phyloP scores from a whole-genome alignment of 2,113 vertebrate species.

The Cynoglossus semilaevis region DNA sequence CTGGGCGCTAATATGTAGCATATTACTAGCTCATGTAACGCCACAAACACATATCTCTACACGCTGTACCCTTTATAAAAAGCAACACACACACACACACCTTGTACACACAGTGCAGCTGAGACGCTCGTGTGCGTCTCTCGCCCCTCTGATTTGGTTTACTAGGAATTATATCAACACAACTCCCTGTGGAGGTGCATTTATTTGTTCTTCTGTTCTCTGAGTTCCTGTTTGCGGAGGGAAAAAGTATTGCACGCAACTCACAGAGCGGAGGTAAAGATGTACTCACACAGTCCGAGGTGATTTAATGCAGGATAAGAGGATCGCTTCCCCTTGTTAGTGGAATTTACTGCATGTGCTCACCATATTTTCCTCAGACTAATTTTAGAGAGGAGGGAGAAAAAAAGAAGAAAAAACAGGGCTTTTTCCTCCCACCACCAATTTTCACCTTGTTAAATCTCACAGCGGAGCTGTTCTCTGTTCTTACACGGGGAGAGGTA shows the following conservation, averaged over 20 bases:
- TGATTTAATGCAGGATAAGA: slow-evolving; percentile 55
- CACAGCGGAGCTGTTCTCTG: slow-evolving; percentile 7
- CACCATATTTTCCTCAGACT: slow-evolving; percentile 45
- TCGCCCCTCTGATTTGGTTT: slow-evolving; percentile 1
- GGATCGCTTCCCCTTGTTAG: slow-evolving; percentile 53
- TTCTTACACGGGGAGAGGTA: slow-evolving; percentile 35
- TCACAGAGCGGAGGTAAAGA: slow-evolving; percentile 6
- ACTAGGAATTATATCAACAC: slow-evolving; percentile 2
- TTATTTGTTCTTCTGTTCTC: slow-evolving; percentile 44
- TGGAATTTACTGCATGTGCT: slow-evolving; percentile 46
- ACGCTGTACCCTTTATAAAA: too few species aligned
- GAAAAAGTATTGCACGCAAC: slow-evolving; percentile 17
- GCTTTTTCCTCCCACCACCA: slow-evolving; percentile 18
- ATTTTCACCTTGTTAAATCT: slow-evolving; percentile 55
- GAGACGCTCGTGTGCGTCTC: slow-evolving; percentile 1
- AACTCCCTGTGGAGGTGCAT: slow-evolving; percentile 37
- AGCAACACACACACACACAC: slow-evolving; percentile 1
- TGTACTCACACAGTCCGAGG: slow-evolving; percentile 22
- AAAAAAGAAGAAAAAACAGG: neutral
- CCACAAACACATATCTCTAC: too few species aligned
- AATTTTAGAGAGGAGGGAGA: slow-evolving; percentile 18
- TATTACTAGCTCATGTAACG: too few species aligned
- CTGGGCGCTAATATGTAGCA: too few species aligned
- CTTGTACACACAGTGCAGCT: neutral
- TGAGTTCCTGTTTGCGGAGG: slow-evolving; percentile 48